Conservation (phyloP, 1,140 invertebrate species). For the Parasteatoda tepidariorum region DNA sequence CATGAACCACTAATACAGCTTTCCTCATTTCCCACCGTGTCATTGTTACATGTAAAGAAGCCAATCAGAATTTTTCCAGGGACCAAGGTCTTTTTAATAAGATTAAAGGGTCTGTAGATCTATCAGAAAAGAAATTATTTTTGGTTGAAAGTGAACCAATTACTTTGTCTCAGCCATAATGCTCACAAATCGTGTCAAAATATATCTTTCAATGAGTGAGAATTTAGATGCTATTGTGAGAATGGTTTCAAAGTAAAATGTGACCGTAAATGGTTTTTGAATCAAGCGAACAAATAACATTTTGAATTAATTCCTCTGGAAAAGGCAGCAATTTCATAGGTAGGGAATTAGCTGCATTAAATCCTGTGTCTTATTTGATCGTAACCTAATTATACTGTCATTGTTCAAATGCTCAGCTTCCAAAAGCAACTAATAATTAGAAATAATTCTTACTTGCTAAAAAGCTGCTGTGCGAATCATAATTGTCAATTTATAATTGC, state of each 20-base stretch:
- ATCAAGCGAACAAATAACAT: neutral
- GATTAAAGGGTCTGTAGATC: slow-evolving; percentile 14
- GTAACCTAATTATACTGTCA: neutral
- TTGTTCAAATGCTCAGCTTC: neutral
- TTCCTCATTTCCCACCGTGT: slow-evolving; percentile 51
- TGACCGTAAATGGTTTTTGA: neutral
- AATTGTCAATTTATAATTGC: no score
- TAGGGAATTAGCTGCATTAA: no score
- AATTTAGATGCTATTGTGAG: neutral
- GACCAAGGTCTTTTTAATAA: slow-evolving; percentile 47
- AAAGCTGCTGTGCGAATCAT: no score
- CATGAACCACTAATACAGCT: slow-evolving; percentile 19
- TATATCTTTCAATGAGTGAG: neutral
- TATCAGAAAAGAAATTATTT: neutral
- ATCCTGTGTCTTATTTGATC: neutral
- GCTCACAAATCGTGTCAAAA: neutral
- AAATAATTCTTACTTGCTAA: no score
- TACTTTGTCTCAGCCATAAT: neutral
- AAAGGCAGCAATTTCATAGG: neutral
- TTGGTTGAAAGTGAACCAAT: neutral
- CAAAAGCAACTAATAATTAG: no score
- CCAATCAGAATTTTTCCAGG: slow-evolving; percentile 46
- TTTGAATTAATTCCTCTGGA: neutral
- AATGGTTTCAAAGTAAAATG: neutral
- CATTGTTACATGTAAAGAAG: slow-evolving; percentile 27